Percentiles rank a stretch among this genome's conserved stretches.
Conservation (phyloP, 2,888 invertebrate genomes). For the Crematogaster levior region DNA sequence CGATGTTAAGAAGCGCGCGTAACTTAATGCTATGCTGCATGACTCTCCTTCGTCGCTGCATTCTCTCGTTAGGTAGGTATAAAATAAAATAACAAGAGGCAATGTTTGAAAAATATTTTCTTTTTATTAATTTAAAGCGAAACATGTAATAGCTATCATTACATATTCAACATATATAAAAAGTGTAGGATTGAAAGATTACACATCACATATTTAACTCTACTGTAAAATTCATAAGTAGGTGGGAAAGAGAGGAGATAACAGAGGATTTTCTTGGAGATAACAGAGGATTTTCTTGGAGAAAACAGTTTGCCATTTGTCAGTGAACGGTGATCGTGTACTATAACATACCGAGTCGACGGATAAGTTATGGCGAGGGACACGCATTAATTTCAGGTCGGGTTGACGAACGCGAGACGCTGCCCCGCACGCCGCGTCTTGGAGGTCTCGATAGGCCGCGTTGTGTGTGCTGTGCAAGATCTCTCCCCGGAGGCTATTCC, state of each 20-base stretch:
- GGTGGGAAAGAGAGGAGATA: not conserved
- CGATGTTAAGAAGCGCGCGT: slow-evolving; percentile 4
- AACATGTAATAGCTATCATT: not conserved
- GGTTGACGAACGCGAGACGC: slow-evolving; percentile 75
- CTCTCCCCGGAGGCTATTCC: slow-evolving; percentile 82
- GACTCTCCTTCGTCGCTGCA: not conserved
- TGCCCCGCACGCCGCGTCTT: slow-evolving; percentile 48
- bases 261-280: slow-evolving; percentile 48
- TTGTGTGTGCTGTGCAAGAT: slow-evolving; percentile 64
- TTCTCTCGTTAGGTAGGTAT: not conserved
- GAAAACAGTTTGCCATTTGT: slow-evolving; percentile 73
- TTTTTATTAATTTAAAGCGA: not conserved
- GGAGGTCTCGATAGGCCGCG: slow-evolving; percentile 50
- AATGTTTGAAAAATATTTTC: not conserved
- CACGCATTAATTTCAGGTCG: slow-evolving; percentile 83
- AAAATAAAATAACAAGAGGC: not conserved
- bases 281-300: slow-evolving; percentile 48
- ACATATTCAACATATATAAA: not conserved
- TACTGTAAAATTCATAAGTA: not conserved
- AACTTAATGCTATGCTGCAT: not conserved
- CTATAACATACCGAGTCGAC: slow-evolving; percentile 75
- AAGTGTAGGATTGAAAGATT: no score
- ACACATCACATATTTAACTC: no score
- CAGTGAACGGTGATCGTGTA: slow-evolving; percentile 73
- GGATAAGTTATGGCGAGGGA: slow-evolving; percentile 80